These are phyloP conservation scores for Peromyscus attwateri DNA, from an alignment of 2,797 vertebrate genomes.

Conservation along the genomic window DNA sequence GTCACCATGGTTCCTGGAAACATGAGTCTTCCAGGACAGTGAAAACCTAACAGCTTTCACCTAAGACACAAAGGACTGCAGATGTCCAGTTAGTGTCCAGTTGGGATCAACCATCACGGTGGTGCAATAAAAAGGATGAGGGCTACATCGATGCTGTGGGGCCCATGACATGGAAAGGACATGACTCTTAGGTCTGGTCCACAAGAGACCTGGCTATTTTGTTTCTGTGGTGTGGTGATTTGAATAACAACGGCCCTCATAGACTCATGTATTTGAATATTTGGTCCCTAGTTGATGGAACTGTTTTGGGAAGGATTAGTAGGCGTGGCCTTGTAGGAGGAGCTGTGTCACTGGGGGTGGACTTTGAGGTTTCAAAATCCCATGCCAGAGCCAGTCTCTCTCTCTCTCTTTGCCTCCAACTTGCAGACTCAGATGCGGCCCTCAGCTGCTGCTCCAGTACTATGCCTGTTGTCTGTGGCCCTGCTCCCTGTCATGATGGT, in stretches of 20 bases:
- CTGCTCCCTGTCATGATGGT: not conserved
- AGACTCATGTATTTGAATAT: not conserved
- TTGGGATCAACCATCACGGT: not conserved
- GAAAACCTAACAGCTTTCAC: not conserved
- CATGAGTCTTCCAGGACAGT: not conserved
- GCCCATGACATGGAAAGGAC: not conserved
- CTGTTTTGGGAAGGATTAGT: not conserved
- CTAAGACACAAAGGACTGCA: not conserved
- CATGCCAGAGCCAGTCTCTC: not conserved
- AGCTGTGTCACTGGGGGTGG: not conserved
- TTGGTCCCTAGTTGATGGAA: not conserved
- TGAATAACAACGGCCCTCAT: not conserved
- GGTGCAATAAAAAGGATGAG: not conserved
- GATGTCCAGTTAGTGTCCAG: not conserved
- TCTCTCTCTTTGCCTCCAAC: not conserved
- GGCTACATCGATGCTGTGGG: not conserved
- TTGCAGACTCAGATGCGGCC: too few species aligned
- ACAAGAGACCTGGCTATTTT: constrained; percentile 12
- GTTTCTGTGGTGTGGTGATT: not conserved
- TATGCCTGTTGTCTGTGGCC: not conserved
- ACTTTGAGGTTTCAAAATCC: not conserved
- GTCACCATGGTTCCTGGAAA: not conserved
- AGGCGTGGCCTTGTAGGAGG: not conserved
- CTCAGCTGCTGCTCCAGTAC: not conserved
- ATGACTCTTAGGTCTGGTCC: constrained; percentile 1